Percentiles rank a stretch among this genome's conserved stretches.
Evolutionary conservation across 2,113 vertebrate genomes (phyloP).

Genomic region (Thunnus maccoyii): DNA sequence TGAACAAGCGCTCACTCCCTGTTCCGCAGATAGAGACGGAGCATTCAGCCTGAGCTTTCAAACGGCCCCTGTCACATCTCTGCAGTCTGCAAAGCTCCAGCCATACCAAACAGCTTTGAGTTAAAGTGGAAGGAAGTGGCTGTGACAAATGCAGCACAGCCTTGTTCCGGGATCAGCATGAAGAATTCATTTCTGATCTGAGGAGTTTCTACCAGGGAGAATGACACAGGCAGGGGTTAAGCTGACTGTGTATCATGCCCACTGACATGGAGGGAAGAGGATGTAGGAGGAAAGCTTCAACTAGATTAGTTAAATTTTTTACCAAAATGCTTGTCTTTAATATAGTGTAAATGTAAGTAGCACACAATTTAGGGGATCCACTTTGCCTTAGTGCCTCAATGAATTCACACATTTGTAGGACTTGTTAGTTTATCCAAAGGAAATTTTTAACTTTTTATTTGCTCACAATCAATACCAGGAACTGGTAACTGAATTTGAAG

Average conservation of each 20-base stretch:
- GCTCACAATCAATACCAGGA: not conserved
- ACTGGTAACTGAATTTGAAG: not conserved
- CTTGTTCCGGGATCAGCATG: constrained; percentile 80
- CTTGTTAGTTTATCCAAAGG: constrained; percentile 15
- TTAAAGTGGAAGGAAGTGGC: constrained; percentile 78
- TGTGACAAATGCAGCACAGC: constrained; percentile 81
- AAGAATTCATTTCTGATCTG: constrained; percentile 81
- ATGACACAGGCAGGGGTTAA: constrained; percentile 78
- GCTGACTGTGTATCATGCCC: constrained; percentile 64
- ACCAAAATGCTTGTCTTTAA: constrained; percentile 26
- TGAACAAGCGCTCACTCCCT: constrained; percentile 22
- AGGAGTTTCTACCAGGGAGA: constrained; percentile 62
- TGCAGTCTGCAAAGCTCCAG: constrained; percentile 66
- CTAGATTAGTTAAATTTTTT: constrained; percentile 39
- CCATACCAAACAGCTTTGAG: constrained; percentile 76
- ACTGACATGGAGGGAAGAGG: constrained; percentile 58
- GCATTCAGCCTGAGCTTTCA: constrained; percentile 40
- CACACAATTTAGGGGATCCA: not conserved
- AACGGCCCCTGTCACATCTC: constrained; percentile 70
- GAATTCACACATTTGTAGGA: not conserved
- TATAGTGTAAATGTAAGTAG: constrained; percentile 5
- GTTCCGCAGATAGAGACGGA: constrained; percentile 44
- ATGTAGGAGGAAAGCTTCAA: constrained; percentile 41
- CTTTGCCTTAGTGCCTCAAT: not conserved
- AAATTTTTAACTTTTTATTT: not conserved